Conservation (phyloP, 2,113 vertebrate genomes). For the Butastur rufipennis region DNA sequence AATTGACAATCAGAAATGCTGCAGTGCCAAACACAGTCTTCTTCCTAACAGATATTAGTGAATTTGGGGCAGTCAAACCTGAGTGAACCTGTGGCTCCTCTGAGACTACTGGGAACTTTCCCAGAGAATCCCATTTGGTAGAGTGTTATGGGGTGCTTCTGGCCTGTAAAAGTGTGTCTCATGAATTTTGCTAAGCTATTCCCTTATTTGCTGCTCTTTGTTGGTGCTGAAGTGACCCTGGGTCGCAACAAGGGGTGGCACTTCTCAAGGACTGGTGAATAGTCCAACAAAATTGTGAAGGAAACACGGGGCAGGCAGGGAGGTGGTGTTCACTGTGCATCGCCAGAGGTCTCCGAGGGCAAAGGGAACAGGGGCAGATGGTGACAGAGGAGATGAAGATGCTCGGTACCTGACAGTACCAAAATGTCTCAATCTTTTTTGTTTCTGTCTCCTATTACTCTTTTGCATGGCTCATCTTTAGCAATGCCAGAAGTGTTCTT, state of each 20-base stretch:
- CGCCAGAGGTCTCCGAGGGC: background rate
- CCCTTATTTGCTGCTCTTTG: background rate
- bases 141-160: background rate
- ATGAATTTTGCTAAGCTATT: background rate
- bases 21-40: background rate
- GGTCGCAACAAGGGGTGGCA: background rate
- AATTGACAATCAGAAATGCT: background rate
- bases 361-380: background rate
- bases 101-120: background rate
- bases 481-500: background rate
- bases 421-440: background rate
- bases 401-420: background rate
- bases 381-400: background rate
- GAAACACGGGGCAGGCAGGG: background rate
- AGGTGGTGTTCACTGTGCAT: background rate
- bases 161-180: background rate
- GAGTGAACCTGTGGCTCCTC: background rate
- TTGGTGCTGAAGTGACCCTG: background rate
- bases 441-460: background rate
- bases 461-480: background rate
- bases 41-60: background rate
- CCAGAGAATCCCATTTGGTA: background rate
- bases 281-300: background rate
- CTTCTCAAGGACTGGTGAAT: background rate
- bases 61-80: background rate